These are phyloP conservation scores for Chaetophractus vellerosus DNA, from an alignment of 2,797 vertebrate species.

Conservation along the genomic window DNA sequence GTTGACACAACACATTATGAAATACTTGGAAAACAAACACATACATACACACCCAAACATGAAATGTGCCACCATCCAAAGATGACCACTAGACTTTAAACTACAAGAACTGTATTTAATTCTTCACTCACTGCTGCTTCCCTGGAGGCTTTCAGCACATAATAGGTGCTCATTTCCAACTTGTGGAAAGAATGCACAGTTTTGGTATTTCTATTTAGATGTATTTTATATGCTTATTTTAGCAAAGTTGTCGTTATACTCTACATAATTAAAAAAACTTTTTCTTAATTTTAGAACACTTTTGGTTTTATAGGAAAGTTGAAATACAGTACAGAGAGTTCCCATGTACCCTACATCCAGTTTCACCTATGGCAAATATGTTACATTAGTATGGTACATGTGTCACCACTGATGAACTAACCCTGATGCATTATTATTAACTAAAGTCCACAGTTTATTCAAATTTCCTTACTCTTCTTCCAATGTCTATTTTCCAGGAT, in stretches of 20 bases:
- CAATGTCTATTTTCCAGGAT: background rate
- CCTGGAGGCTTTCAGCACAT: background rate
- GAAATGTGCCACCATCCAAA: too few relatives aligned
- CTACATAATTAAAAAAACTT: background rate
- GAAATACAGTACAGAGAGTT: background rate
- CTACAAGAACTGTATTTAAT: background rate
- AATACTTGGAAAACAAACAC: background rate
- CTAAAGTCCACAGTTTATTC: background rate
- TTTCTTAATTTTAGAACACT: background rate
- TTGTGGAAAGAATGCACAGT: background rate
- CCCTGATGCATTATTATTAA: background rate
- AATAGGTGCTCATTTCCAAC: background rate
- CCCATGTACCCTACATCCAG: background rate
- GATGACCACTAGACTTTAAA: background rate
- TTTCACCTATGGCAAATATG: background rate
- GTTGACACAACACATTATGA: background rate
- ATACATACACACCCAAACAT: background rate
- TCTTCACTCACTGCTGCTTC: background rate
- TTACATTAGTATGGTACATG: too few relatives aligned
- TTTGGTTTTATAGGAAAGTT: background rate
- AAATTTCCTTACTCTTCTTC: background rate
- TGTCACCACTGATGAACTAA: too few relatives aligned
- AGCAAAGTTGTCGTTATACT: background rate
- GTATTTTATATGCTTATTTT: background rate
- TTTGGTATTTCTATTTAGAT: background rate